phyloP scores from a whole-genome alignment of 1,140 invertebrate species.

The Drosophila leontia region DNA sequence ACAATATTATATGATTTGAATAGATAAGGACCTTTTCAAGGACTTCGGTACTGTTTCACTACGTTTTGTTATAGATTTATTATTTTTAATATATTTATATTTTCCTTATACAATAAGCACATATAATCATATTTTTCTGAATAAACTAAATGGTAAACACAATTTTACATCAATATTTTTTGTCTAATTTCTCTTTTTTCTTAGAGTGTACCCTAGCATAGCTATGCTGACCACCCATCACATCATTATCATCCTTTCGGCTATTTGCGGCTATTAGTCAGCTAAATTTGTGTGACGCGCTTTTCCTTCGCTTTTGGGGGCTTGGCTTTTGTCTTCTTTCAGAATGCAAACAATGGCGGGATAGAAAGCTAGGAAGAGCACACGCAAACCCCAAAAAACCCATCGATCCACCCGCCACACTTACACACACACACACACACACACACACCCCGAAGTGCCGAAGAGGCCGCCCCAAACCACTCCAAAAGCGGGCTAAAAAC shows the following conservation, averaged over 20 bases:
- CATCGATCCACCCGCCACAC: conserved; percentile 26
- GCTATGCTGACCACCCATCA: conserved; percentile 36
- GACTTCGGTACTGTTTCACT: too few relatives aligned
- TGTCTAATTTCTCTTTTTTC: neutral
- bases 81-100: too few relatives aligned
- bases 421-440: neutral
- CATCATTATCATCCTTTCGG: conserved; percentile 52
- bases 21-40: too few relatives aligned
- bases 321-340: conserved; percentile 80
- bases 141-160: too few relatives aligned
- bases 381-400: conserved; percentile 41
- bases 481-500: conserved; percentile 6
- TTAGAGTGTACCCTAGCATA: neutral
- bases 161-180: too few relatives aligned
- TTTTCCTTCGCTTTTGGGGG: conserved; percentile 69
- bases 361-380: conserved; percentile 53
- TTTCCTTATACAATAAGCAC: too few relatives aligned
- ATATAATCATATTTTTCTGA: too few relatives aligned
- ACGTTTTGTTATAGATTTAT: too few relatives aligned
- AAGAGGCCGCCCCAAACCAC: conserved; percentile 3
- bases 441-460: neutral
- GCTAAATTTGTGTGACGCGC: conserved; percentile 74
- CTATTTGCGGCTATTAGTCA: conserved; percentile 68
- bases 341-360: conserved; percentile 74
- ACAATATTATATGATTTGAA: too few relatives aligned